These are phyloP conservation scores for Phodopus roborovskii DNA, from an alignment of 2,113 vertebrate species.

Conservation along the genomic window DNA sequence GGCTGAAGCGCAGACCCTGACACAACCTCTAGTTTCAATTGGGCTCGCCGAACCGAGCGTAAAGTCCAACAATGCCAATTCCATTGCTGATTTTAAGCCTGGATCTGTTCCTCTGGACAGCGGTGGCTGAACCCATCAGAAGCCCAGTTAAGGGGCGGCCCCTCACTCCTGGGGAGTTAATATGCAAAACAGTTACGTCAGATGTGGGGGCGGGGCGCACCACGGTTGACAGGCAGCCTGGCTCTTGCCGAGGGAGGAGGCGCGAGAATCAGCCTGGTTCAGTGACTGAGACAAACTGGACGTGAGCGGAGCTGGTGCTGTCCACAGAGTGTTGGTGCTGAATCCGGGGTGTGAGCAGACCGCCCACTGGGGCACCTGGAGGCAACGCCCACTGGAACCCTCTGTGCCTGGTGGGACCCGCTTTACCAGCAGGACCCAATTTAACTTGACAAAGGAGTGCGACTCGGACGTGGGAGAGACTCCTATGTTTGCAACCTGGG, in stretches of 20 bases:
- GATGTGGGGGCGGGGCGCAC: slow-evolving; percentile 59
- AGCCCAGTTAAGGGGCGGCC: slow-evolving; percentile 18
- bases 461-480: slow-evolving; percentile 54
- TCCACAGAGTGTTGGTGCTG: slow-evolving; percentile 64
- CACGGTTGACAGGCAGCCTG: slow-evolving; percentile 65
- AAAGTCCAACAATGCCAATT: neutral
- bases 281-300: slow-evolving; percentile 73
- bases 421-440: slow-evolving; percentile 12
- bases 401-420: slow-evolving; percentile 6
- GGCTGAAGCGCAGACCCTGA: neutral
- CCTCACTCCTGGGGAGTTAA: slow-evolving; percentile 42
- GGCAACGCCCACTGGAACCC: slow-evolving; percentile 60
- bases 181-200: slow-evolving; percentile 77
- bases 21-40: neutral
- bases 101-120: neutral
- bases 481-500: slow-evolving; percentile 24
- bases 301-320: slow-evolving; percentile 77
- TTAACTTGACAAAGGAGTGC: slow-evolving; percentile 79
- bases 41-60: neutral
- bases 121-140: slow-evolving; percentile 11
- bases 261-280: slow-evolving; percentile 68
- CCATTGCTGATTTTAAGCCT: neutral
- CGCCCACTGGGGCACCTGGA: neutral
- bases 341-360: slow-evolving; percentile 42
- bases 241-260: slow-evolving; percentile 47